These are phyloP conservation scores for Aspidapion aeneum DNA, from an alignment of 2,888 invertebrate genomes.

Conservation along the genomic window DNA sequence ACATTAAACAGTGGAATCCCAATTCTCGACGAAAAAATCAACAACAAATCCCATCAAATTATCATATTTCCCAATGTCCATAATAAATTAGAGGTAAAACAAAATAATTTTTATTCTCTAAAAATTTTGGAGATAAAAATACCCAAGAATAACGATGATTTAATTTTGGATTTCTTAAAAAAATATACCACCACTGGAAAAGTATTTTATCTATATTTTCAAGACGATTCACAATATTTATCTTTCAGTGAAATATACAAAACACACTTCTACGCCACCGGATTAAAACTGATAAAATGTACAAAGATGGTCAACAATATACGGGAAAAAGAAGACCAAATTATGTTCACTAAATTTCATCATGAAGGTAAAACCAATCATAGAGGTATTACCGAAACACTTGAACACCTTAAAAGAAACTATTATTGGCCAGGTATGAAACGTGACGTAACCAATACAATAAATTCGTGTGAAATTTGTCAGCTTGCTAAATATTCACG, in stretches of 20 bases:
- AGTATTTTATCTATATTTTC: slow-evolving; percentile 7
- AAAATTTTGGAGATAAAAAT: slow-evolving; percentile 4
- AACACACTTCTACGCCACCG: not conserved
- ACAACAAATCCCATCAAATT: slow-evolving; percentile 4
- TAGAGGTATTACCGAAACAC: no score
- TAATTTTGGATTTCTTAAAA: not conserved
- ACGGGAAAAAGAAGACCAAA: slow-evolving; percentile 5
- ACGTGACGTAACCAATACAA: no score
- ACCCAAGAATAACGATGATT: not conserved
- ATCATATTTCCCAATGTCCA: not conserved
- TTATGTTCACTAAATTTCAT: slow-evolving; percentile 6
- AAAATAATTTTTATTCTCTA: slow-evolving; percentile 1
- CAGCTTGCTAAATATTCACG: no score
- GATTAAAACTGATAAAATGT: slow-evolving; percentile 1
- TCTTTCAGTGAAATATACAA: not conserved
- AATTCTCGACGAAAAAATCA: slow-evolving; percentile 8
- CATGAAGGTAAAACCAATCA: slow-evolving; percentile 11
- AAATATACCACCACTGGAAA: not conserved
- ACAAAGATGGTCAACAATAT: slow-evolving; percentile 9
- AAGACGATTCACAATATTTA: slow-evolving; percentile 2
- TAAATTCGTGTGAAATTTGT: no score
- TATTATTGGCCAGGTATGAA: slow-evolving; percentile 13
- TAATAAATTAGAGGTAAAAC: not conserved
- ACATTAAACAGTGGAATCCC: not conserved
- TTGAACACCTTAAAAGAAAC: no score